These are phyloP conservation scores for Anaspis maculata DNA, from an alignment of 2,888 invertebrate species.

Conservation along the genomic window DNA sequence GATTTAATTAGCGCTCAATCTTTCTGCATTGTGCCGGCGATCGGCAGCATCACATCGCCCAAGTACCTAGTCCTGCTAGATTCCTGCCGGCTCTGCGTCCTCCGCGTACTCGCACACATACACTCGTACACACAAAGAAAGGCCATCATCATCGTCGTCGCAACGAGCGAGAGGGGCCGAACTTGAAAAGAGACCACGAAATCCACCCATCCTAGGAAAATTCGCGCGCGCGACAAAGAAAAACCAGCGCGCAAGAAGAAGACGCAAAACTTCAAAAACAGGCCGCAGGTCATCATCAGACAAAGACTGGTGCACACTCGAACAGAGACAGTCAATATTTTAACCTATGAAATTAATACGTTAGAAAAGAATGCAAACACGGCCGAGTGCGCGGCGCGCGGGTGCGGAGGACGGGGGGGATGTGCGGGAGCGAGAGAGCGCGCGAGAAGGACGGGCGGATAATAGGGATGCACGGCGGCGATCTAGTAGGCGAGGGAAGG, in stretches of 20 bases:
- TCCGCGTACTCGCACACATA: too few species aligned
- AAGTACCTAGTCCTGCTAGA: too few species aligned
- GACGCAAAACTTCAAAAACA: conserved; percentile 37
- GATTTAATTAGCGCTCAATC: too few species aligned
- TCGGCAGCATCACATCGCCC: too few species aligned
- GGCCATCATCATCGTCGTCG: too few species aligned
- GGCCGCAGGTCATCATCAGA: conserved; percentile 36
- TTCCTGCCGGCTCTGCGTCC: too few species aligned
- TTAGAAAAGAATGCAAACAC: conserved; percentile 38
- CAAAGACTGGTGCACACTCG: conserved; percentile 27
- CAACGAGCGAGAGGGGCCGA: conserved; percentile 2
- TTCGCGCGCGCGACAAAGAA: background rate
- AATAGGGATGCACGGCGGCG: conserved; percentile 32
- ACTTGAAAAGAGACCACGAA: conserved; percentile 31
- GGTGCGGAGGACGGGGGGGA: conserved; percentile 13
- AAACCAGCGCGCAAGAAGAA: conserved; percentile 44
- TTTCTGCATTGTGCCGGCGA: too few species aligned
- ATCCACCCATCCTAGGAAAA: too few species aligned
- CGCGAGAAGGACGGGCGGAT: conserved; percentile 28
- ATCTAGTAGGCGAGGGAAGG: conserved; percentile 32
- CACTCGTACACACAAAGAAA: too few species aligned
- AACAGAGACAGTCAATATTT: conserved; percentile 34
- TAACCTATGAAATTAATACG: conserved; percentile 40
- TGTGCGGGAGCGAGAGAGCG: conserved; percentile 8
- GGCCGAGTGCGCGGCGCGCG: conserved; percentile 8